These are phyloP conservation scores for Zaprionus taronus DNA, from an alignment of 1,140 invertebrate species.

Conservation along the genomic window DNA sequence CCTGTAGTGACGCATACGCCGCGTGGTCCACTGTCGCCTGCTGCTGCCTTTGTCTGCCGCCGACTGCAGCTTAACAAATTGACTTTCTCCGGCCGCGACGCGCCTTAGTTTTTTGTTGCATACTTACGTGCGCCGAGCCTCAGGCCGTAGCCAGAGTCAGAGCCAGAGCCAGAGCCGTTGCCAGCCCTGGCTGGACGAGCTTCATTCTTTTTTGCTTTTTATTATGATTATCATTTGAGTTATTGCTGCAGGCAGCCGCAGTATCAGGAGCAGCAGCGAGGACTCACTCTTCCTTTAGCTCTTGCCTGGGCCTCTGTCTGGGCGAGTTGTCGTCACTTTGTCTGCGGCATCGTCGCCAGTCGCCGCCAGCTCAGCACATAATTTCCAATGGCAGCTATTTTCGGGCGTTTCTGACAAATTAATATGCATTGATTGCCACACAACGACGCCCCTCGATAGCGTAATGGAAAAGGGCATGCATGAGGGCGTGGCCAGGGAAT, in stretches of 20 bases:
- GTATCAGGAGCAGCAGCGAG: constrained; percentile 17
- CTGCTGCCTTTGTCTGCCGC: constrained; percentile 15
- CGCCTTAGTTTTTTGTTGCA: constrained; percentile 71
- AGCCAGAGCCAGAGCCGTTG: neutral
- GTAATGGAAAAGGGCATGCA: constrained; percentile 13
- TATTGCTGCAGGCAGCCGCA: constrained; percentile 76
- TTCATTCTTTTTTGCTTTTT: constrained; percentile 52
- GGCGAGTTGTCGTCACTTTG: constrained; percentile 77
- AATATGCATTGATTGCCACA: constrained; percentile 57
- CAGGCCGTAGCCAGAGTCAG: neutral
- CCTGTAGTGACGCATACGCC: constrained; percentile 33
- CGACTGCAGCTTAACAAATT: constrained; percentile 80
- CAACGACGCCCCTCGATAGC: constrained; percentile 4
- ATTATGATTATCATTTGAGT: constrained; percentile 80
- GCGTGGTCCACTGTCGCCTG: constrained; percentile 18
- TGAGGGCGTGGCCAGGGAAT: neutral
- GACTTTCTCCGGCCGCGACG: constrained; percentile 76
- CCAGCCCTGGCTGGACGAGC: constrained; percentile 29
- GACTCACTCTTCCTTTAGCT: neutral
- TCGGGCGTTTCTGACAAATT: constrained; percentile 63
- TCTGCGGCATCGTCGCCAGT: constrained; percentile 50
- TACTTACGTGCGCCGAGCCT: constrained; percentile 56
- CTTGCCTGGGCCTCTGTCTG: constrained; percentile 61
- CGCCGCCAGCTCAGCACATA: constrained; percentile 54
- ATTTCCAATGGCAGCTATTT: constrained; percentile 61